Base-by-base conservation (phyloP, 1,140 invertebrate genomes). In the Habropoda laboriosa region DNA sequence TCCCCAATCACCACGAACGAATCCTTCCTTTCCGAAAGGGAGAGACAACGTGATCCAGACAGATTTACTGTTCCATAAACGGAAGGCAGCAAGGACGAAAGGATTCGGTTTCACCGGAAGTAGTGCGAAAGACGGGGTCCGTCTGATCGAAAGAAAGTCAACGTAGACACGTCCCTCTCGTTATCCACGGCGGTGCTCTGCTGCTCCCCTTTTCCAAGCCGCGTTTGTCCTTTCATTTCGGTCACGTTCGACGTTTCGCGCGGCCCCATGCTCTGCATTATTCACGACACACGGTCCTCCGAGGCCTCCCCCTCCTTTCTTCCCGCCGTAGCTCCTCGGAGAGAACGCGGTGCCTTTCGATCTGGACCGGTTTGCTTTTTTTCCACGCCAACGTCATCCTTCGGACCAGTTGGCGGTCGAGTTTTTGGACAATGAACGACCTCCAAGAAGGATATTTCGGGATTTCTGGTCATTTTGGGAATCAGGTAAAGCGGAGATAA, bases 241-340 rank as follows among this genome's bases (percentile, higher is more conserved):
- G 81, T 83, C 83, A 86, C 85, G 84, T 82, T 71, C 80, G 40
- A 76, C 80, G 77, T 83, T 86, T 76, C 82, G 74, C 83, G 64
- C 66, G 45, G 70, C 45, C 24, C 75, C 51, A 58, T 57, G 38
- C 32, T 21, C 58, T 85, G 81, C 70, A 85, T 85, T 85, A 85
- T 85, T 85, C 83, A 85, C 47, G 47, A 83, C 64, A 71, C 58
- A 47, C 55, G 68, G 45, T 63, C 80, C 73, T 66, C 38, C 49
- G 53, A 67, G 30, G 49, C 51, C 57, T 66, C 45, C 64, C 24
- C n/a, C n/a, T n/a, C n/a, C n/a, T n/a, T n/a, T n/a, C n/a, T n/a
- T n/a, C n/a, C n/a, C n/a, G n/a, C n/a, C n/a, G n/a, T n/a, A n/a
- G 18, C 8, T 2, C 1, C 64, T 68, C 71, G 66, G 70, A 35